Base-by-base conservation (phyloP, 2,797 vertebrate species). In the Craterocephalus amniculus region DNA sequence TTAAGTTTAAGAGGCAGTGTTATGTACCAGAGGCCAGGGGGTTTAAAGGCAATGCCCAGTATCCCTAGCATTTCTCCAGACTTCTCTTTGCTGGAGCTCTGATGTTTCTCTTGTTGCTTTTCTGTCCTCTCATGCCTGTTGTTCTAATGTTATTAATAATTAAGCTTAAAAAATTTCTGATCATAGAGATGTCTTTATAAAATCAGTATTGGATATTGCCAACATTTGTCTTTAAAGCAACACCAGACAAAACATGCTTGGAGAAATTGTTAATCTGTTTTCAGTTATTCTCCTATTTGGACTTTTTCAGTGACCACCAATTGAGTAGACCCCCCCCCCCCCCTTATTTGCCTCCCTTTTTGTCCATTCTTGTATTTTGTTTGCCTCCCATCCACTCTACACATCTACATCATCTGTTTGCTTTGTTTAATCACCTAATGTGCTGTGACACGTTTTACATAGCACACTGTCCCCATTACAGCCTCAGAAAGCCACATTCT, bases 371-470 rank as follows among this genome's bases (percentile, higher is more conserved):
- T 26, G 26, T 27, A 16, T 55, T 29, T 55, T 16, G 16, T 4
- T 18, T 29, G 26, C 14, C 52, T 55, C 27, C 12, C 24, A 24
- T 26, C 49, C 2, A 22, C 68, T 80, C 58, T 76, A 43, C 69
- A 69, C 45, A 62, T 89, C 78, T 78, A 18, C 67, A 7, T 58
- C 74, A 83, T 87, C 84, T 85, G 74, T 86, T 87, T 86, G 80
- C 71, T 81, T 88, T 82, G 85, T 90, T 87, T 88, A 89, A 87
- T 86, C 81, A 63, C 74, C 79, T 89, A 87, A 89, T 73, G n/a
- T 69, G 83, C 83, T 83, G 67, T 86, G 86, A 89, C 91, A 89
- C 62, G 66, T 84, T 88, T 79, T 81, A 76, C 75, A 74, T 76
- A 83, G 81, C 86, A 58, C 67, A 60, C 49, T 35, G 49, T 83